Base-by-base conservation (phyloP, 1,140 invertebrate genomes). In the Dendrolimus kikuchii region DNA sequence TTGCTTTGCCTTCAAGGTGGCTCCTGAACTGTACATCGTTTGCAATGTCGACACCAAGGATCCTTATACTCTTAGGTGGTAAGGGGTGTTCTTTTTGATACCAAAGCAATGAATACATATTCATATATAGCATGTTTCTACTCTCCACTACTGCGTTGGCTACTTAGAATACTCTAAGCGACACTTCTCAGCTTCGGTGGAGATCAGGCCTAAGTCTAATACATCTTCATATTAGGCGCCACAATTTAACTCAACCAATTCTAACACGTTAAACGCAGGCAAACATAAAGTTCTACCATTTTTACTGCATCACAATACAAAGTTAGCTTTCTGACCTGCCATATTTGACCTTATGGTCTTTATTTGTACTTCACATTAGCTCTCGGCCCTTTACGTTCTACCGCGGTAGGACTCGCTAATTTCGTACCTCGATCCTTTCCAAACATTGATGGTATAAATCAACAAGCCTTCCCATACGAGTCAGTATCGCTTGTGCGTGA, bases 341-440 rank as follows among this genome's bases (percentile, higher is more conserved):
- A 58, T 59, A 59, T 59, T 59, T 59, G 51, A 47, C 45, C 46
- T 49, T 37, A 40, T 46, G 10, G 10, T 46, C 45, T 10, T 41
- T 63, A 60, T 63, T 63, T 60, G 45, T 47, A 40, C 9, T 45
- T 49, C 46, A 42, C 23, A 51, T 55, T 62, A 57, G 42, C 10
- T 6, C 37, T 40, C 6, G 37, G 49, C 46, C 52, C 56, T 59
- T 65, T 59, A 56, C 53, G 54, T 50, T 42, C 50, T 37, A 57
- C 49, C 51, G 68, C 68, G 51, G 68, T 67, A 71, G 65, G 62
- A 69, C 61, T 51, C 55, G 67, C 67, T 69, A 69, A 69, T 66
- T 68, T 59, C 23, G 43, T 47, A 49, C 51, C 57, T 56, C 55
- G 50, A 48, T 69, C 67, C 67, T 69, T 59, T 52, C 44, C 59